phyloP scores from a whole-genome alignment of 2,113 vertebrate genomes.

The Sceloporus tristichus region DNA sequence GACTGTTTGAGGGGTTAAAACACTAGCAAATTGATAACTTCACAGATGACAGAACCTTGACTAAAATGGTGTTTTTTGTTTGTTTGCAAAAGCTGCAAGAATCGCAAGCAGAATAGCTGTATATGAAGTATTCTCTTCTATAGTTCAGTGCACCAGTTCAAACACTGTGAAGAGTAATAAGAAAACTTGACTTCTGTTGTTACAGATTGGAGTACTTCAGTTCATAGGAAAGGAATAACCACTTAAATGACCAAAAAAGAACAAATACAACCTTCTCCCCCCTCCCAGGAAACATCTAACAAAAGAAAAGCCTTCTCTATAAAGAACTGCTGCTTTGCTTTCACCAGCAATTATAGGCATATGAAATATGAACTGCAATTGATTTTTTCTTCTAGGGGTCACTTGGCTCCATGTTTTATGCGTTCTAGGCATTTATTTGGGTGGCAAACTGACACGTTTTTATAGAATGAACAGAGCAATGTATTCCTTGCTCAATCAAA shows the following conservation, averaged over 20 bases:
- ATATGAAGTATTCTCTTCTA: constrained; percentile 16
- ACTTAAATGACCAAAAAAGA: constrained; percentile 62
- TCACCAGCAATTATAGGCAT: constrained; percentile 87
- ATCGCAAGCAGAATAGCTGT: constrained; percentile 66
- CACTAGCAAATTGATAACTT: constrained; percentile 85
- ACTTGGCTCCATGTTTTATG: constrained; percentile 80
- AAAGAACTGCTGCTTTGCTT: constrained; percentile 78
- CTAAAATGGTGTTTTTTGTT: constrained; percentile 13
- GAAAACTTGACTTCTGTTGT: constrained; percentile 57
- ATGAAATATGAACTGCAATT: constrained; percentile 93
- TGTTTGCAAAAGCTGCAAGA: constrained; percentile 44
- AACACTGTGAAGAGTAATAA: constrained; percentile 37
- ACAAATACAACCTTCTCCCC: background rate
- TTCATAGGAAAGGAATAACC: constrained; percentile 47
- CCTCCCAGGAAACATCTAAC: constrained; percentile 67
- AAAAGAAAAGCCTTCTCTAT: constrained; percentile 59
- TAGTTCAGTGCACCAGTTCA: constrained; percentile 49
- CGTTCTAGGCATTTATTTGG: constrained; percentile 86
- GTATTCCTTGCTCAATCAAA: constrained; percentile 75
- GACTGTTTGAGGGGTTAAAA: constrained; percentile 85
- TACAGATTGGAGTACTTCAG: constrained; percentile 61
- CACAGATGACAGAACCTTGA: constrained; percentile 80
- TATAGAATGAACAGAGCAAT: constrained; percentile 75
- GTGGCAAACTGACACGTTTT: constrained; percentile 81
- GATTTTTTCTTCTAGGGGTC: constrained; percentile 86